A percentile compares a stretch with the other conserved stretches of the same genome.
phyloP scores from a whole-genome alignment of 2,113 vertebrate genomes.

The Romanogobio albipinnatus region DNA sequence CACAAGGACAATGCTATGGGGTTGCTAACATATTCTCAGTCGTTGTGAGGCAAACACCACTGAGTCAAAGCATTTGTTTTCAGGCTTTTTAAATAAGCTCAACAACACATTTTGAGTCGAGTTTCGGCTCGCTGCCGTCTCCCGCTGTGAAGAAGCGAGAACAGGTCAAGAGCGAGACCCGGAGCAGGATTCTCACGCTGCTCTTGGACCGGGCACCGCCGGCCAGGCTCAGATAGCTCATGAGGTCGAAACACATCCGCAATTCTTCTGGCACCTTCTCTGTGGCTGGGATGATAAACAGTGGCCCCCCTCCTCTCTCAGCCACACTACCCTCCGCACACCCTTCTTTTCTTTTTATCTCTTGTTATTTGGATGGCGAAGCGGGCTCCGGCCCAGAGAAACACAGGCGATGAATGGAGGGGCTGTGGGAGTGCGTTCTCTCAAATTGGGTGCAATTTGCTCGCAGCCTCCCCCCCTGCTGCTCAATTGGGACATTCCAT shows the following conservation, averaged over 20 bases:
- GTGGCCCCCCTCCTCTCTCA: constrained; percentile 53
- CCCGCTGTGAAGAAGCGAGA: constrained; percentile 46
- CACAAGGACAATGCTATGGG: neutral
- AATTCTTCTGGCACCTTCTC: constrained; percentile 74
- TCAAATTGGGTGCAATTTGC: constrained; percentile 77
- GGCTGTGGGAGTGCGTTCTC: constrained; percentile 74
- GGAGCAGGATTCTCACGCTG: constrained; percentile 74
- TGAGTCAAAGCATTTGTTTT: constrained; percentile 16
- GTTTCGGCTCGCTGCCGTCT: neutral
- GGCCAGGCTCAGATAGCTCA: constrained; percentile 69
- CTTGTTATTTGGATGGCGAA: constrained; percentile 73
- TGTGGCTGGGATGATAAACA: constrained; percentile 80
- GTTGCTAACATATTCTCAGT: neutral
- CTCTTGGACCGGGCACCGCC: constrained; percentile 70
- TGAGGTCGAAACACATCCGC: constrained; percentile 77
- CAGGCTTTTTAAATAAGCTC: neutral
- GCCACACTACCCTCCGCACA: constrained; percentile 57
- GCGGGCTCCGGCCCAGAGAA: constrained; percentile 66
- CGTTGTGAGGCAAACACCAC: neutral
- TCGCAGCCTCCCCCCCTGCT: constrained; percentile 66
- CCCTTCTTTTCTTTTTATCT: constrained; percentile 58
- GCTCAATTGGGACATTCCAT: constrained; percentile 63
- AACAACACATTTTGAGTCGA: constrained; percentile 6
- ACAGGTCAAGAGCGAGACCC: constrained; percentile 69
- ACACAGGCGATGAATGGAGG: constrained; percentile 71